Evolutionary conservation across 2,888 invertebrate genomes (phyloP).

Genomic region (Lasioglossum zephyrum): DNA sequence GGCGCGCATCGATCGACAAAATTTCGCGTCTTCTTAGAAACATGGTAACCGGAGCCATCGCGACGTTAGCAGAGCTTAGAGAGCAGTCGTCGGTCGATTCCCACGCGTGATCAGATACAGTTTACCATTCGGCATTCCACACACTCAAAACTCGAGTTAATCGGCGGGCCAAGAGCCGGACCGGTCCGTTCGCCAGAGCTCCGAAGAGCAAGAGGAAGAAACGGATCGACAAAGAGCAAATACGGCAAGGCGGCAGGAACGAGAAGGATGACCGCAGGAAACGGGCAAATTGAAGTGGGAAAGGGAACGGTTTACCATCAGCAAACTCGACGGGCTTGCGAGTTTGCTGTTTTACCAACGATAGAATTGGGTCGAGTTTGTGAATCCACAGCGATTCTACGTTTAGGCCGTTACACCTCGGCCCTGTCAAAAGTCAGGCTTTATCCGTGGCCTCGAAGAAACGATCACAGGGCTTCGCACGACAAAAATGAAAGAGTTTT

Average conservation of each 20-base stretch:
- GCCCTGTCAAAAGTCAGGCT: slow-evolving; percentile 25
- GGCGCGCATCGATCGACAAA: not conserved
- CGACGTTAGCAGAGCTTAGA: not conserved
- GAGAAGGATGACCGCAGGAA: slow-evolving; percentile 49
- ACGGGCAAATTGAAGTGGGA: slow-evolving; percentile 46
- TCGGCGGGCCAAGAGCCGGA: slow-evolving; percentile 71
- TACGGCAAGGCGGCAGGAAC: slow-evolving; percentile 39
- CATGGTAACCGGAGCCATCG: slow-evolving; percentile 29
- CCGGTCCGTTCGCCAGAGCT: not conserved
- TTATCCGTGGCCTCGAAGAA: not conserved
- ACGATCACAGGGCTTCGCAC: not conserved
- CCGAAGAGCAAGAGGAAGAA: slow-evolving; percentile 12
- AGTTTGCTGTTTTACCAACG: slow-evolving; percentile 76
- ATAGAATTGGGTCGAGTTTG: slow-evolving; percentile 73
- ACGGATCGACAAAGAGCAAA: slow-evolving; percentile 37
- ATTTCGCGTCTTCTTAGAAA: slow-evolving; percentile 23
- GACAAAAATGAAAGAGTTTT: not conserved
- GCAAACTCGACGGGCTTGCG: slow-evolving; percentile 72
- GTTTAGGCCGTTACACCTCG: slow-evolving; percentile 22
- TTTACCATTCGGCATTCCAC: slow-evolving; percentile 78
- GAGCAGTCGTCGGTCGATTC: slow-evolving; percentile 60
- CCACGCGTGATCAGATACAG: slow-evolving; percentile 76
- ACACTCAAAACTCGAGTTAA: slow-evolving; percentile 80
- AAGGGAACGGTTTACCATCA: slow-evolving; percentile 71
- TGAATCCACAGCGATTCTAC: slow-evolving; percentile 32